These are phyloP conservation scores for Tor tambroides DNA, from an alignment of 2,113 vertebrate genomes.

Conservation along the genomic window DNA sequence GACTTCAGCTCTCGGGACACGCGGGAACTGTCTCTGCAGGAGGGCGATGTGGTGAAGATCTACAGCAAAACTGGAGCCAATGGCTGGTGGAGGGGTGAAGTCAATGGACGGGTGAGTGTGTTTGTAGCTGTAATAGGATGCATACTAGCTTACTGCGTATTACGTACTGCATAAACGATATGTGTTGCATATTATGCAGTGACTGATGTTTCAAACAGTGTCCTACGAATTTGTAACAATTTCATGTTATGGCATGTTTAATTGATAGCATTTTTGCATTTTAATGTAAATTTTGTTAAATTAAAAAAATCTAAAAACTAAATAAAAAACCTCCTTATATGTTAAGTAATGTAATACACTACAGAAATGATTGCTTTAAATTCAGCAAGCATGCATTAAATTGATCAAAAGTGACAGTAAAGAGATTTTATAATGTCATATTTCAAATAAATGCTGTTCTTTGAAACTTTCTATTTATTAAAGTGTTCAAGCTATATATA, in stretches of 20 bases:
- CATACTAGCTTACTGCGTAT: background rate
- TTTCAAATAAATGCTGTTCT: too few species aligned
- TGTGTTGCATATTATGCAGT: background rate
- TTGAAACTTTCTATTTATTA: too few species aligned
- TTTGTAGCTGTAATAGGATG: slow-evolving; percentile 15
- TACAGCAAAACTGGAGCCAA: slow-evolving; percentile 94
- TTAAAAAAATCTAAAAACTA: background rate
- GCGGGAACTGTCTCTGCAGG: slow-evolving; percentile 89
- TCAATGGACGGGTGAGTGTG: slow-evolving; percentile 82
- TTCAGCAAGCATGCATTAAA: background rate
- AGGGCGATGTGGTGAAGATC: slow-evolving; percentile 96
- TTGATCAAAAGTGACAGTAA: too few species aligned
- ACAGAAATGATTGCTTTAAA: background rate
- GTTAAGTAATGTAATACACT: background rate
- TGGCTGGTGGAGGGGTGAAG: slow-evolving; percentile 98
- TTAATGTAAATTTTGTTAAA: background rate
- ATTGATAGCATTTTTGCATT: background rate
- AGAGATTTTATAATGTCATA: too few species aligned
- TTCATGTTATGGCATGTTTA: background rate
- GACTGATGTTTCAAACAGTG: too few species aligned
- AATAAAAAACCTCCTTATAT: background rate
- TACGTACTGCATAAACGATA: background rate
- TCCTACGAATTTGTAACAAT: background rate
- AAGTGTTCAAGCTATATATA: too few species aligned
- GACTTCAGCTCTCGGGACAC: slow-evolving; percentile 96